Percentiles rank a stretch among this genome's conserved stretches.
phyloP scores from a whole-genome alignment of 2,888 invertebrate genomes.

The Schrankia costaestrigalis region DNA sequence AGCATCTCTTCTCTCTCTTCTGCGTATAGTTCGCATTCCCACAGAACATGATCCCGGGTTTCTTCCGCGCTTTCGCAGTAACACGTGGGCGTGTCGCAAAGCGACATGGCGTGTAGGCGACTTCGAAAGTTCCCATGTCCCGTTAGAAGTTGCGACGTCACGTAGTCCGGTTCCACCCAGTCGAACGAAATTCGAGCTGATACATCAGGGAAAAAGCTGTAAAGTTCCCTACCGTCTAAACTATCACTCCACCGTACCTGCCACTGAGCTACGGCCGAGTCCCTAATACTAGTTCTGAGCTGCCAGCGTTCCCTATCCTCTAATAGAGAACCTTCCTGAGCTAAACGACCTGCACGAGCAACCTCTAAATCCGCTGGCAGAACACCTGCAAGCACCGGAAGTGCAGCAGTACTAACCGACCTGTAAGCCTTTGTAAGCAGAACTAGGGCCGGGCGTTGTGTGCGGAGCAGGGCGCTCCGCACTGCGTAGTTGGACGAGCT shows the following conservation, averaged over 20 bases:
- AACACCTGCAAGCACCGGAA: constrained; percentile 14
- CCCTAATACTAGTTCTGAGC: not conserved
- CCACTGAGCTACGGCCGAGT: not conserved
- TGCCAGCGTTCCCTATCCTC: not conserved
- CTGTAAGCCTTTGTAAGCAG: constrained; percentile 16
- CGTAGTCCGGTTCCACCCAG: constrained; percentile 1
- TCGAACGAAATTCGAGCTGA: not conserved
- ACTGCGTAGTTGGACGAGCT: not conserved
- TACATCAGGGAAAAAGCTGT: not conserved
- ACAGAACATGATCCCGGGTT: not conserved
- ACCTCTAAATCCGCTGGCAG: constrained; percentile 21
- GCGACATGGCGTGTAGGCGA: not conserved
- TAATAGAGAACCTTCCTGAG: not conserved
- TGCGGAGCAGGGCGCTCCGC: constrained; percentile 1
- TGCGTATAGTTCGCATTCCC: not conserved
- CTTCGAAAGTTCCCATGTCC: not conserved
- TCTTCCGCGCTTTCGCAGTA: not conserved
- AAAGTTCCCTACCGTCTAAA: not conserved
- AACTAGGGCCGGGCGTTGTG: constrained; percentile 4
- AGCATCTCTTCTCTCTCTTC: not conserved
- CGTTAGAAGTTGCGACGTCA: not conserved
- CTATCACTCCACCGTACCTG: not conserved
- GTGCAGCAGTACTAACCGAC: constrained; percentile 3
- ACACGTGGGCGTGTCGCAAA: not conserved
- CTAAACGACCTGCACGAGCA: constrained; percentile 5